These are phyloP conservation scores for Ficedula albicollis DNA, from an alignment of 2,797 vertebrate genomes.

Conservation along the genomic window DNA sequence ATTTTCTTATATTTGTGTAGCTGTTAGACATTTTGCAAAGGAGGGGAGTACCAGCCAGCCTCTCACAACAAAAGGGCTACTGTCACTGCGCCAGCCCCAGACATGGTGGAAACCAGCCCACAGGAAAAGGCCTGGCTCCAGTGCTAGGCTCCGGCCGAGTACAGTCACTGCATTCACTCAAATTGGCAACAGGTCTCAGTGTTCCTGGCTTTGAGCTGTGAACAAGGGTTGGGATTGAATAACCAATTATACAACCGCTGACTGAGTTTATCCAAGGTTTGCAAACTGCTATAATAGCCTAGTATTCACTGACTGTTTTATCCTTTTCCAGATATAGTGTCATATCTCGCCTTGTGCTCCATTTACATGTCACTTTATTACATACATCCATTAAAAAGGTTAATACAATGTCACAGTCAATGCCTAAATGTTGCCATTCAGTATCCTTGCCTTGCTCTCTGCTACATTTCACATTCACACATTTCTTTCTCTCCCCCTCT, in stretches of 20 bases:
- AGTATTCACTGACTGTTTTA: conserved; percentile 86
- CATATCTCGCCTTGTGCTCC: conserved; percentile 80
- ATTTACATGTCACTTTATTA: conserved; percentile 82
- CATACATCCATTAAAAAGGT: conserved; percentile 81
- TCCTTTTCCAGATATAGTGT: conserved; percentile 81
- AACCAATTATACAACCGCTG: conserved; percentile 95
- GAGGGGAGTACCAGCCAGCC: conserved; percentile 82
- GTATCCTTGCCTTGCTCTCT: conserved; percentile 45
- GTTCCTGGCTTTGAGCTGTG: conserved; percentile 86
- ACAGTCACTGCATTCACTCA: conserved; percentile 96
- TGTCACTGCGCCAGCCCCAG: conserved; percentile 96
- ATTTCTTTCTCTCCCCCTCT: conserved; percentile 58
- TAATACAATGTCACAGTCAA: conserved; percentile 79
- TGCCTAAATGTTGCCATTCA: conserved; percentile 76
- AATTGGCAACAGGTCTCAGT: conserved; percentile 89
- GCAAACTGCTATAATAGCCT: conserved; percentile 87
- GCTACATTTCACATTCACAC: conserved; percentile 41
- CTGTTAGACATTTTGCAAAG: conserved; percentile 87
- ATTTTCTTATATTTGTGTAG: conserved; percentile 97
- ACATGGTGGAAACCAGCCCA: conserved; percentile 92
- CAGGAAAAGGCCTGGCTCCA: conserved; percentile 98
- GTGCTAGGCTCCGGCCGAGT: conserved; percentile 82
- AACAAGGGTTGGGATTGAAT: conserved; percentile 93
- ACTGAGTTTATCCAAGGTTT: conserved; percentile 92
- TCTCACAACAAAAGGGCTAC: conserved; percentile 94